Conservation (phyloP, 1,140 invertebrate species). For the Hycleus phaleratus region DNA sequence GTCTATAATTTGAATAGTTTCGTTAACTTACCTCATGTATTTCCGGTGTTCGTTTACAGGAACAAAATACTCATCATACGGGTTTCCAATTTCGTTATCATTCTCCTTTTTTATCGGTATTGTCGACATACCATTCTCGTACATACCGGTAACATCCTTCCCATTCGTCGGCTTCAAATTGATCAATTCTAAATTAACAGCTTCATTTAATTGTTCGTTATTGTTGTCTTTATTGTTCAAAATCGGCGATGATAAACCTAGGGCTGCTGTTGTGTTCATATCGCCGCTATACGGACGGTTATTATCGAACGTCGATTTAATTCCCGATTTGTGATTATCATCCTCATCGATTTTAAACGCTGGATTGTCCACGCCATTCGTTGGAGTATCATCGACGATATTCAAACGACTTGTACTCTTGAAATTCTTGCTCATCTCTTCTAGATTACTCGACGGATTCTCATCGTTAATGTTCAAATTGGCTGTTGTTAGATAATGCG, state of each 20-base stretch:
- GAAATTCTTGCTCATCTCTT: conserved; percentile 35
- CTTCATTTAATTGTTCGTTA: conserved; percentile 47
- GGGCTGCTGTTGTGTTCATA: conserved; percentile 19
- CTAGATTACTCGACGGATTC: conserved; percentile 32
- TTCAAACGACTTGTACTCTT: conserved; percentile 33
- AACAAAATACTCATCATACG: conserved; percentile 76
- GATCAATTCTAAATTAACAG: conserved; percentile 71
- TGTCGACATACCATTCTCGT: conserved; percentile 36
- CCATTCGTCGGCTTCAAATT: conserved; percentile 59
- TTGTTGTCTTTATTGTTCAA: conserved; percentile 4
- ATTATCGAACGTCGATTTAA: conserved; percentile 31
- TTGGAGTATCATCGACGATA: conserved; percentile 10
- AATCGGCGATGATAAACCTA: conserved; percentile 24
- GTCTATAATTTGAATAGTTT: too few relatives aligned
- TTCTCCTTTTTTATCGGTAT: conserved; percentile 57
- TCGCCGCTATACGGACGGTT: conserved; percentile 36
- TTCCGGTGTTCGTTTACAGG: conserved; percentile 77
- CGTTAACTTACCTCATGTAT: conserved; percentile 62
- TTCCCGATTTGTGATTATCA: conserved; percentile 6
- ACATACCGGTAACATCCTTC: conserved; percentile 37
- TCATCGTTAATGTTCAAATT: conserved; percentile 38
- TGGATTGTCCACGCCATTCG: conserved; percentile 29
- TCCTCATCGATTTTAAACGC: conserved; percentile 27
- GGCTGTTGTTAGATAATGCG: conserved; percentile 38
- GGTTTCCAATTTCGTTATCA: conserved; percentile 62